These are phyloP conservation scores for Erebia aethiops DNA, from an alignment of 2,888 invertebrate genomes.

Conservation along the genomic window DNA sequence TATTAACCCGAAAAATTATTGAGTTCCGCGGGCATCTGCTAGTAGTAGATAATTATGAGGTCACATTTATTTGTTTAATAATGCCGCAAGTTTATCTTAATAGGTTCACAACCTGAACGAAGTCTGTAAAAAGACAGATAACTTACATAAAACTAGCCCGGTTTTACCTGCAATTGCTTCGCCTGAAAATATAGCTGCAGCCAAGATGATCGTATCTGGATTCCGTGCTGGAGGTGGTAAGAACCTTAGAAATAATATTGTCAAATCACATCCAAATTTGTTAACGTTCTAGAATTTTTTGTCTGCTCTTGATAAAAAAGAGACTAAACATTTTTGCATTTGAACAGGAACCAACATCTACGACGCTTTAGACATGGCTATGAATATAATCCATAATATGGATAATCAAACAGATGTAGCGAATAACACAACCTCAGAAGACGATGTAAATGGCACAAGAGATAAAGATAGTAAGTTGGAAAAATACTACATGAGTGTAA, in stretches of 20 bases:
- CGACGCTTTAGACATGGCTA: neutral
- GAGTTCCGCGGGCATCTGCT: no score
- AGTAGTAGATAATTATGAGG: no score
- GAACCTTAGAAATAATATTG: neutral
- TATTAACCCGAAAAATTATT: no score
- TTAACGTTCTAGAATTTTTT: neutral
- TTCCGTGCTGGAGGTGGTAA: slow-evolving; percentile 83
- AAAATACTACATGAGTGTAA: neutral
- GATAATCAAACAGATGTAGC: neutral
- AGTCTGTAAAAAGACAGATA: slow-evolving; percentile 53
- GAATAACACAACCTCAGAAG: neutral
- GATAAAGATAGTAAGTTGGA: slow-evolving; percentile 1
- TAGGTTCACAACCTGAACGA: slow-evolving; percentile 65
- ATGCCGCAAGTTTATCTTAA: neutral
- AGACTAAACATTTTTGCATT: neutral
- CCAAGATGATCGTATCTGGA: slow-evolving; percentile 81
- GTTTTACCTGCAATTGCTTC: slow-evolving; percentile 80
- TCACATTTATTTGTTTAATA: neutral
- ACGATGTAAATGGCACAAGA: neutral
- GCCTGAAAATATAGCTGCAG: slow-evolving; percentile 80
- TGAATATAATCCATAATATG: neutral
- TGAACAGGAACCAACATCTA: neutral
- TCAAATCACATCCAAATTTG: neutral
- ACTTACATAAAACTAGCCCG: slow-evolving; percentile 46
- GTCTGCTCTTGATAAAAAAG: neutral